These are phyloP conservation scores for Macroglossus sobrinus DNA, from an alignment of 2,113 vertebrate species.

Conservation along the genomic window DNA sequence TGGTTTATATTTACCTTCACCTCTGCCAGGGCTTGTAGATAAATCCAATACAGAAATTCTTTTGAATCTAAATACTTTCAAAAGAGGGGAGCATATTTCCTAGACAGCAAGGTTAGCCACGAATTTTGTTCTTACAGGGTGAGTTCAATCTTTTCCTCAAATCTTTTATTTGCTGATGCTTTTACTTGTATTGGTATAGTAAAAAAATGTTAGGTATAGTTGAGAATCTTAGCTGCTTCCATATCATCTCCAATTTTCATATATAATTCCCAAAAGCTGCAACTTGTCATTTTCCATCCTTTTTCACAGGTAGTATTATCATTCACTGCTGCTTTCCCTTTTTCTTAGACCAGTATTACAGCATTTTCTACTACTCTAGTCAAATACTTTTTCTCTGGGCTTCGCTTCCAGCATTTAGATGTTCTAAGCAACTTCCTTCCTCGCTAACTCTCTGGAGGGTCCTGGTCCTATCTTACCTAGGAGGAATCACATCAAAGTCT, in stretches of 20 bases:
- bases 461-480: background rate
- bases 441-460: background rate
- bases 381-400: background rate
- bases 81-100: background rate
- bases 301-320: background rate
- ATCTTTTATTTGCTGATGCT: background rate
- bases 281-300: background rate
- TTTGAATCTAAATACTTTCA: constrained; percentile 39
- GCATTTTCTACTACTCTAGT: background rate
- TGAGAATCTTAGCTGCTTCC: background rate
- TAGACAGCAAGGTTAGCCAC: background rate
- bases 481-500: background rate
- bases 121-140: background rate
- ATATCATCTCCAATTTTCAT: background rate
- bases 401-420: background rate
- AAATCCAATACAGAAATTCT: constrained; percentile 35
- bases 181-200: background rate
- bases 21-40: constrained; percentile 29
- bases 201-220: background rate
- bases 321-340: background rate
- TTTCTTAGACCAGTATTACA: background rate
- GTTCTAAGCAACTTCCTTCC: background rate
- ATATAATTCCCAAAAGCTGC: background rate
- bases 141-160: background rate
- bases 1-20: constrained; percentile 29